Percentiles rank a stretch among this genome's conserved stretches.
Evolutionary conservation across 2,888 invertebrate species (phyloP).

Genomic region (Cantharis rustica): DNA sequence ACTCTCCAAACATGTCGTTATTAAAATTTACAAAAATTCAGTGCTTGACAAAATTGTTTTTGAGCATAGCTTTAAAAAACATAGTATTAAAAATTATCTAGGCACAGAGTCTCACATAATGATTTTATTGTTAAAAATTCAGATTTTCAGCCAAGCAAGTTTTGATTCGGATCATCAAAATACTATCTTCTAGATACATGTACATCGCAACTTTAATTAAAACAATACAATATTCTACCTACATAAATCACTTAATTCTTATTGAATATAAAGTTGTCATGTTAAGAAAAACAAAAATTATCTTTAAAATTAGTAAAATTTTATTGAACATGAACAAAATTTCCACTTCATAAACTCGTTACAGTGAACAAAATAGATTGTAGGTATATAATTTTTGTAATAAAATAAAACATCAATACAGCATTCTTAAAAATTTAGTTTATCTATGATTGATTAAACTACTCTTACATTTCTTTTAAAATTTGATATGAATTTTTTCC

Average conservation of each 20-base stretch:
- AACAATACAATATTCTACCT: background rate
- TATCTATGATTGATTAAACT: background rate
- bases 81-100: constrained; percentile 18
- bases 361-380: background rate
- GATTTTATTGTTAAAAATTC: constrained; percentile 7
- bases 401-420: background rate
- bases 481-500: background rate
- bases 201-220: background rate
- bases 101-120: constrained; percentile 26
- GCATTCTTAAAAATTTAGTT: background rate
- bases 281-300: background rate
- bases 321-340: background rate
- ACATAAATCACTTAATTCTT: background rate
- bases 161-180: background rate
- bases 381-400: background rate
- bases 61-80: constrained; percentile 9
- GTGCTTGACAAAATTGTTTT: constrained; percentile 6
- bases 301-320: background rate
- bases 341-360: background rate
- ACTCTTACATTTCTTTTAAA: background rate
- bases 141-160: background rate
- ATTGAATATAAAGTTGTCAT: background rate
- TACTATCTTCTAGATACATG: background rate
- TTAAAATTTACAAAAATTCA: background rate
- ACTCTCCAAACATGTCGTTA: background rate